Evolutionary conservation across 30 jellyfish, hydroid and myxozoan species (phyloP), one percentile per base, ranked within the genome.

Genomic region (Aurelia sp.): DNA sequence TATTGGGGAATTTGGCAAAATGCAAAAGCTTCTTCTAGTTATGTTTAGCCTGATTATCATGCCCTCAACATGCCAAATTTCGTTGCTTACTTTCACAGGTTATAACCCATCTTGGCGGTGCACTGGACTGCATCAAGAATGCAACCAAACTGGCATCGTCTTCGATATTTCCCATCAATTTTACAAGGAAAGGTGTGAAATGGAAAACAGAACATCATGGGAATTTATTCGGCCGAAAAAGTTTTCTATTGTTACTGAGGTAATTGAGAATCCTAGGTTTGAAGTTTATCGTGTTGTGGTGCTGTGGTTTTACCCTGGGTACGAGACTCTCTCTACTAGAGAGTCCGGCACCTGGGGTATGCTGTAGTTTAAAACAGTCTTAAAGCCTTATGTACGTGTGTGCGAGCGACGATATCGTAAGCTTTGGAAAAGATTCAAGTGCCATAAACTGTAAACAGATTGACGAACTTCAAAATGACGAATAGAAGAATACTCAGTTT

Each of bases 221-320:
- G 80, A 60, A 51, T 85, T 74, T 70, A 61, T 61, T 5, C 68
- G 85, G 58, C 96, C 93, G 37, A 85, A 72, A 78, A 64, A 64
- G 66, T 91, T 69, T 79, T 91, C 98, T 20, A 91, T 91, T 37
- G 98, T 91, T 33, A 91, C 98, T 18, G 96, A 85, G 96, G 98
- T 91, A 73, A 53, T 48, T 27, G 33, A 27, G 33, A 27, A 27
- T 0, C 33, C 33, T 27, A 2, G 33, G 33, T 27, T 27, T 27
- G 33, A 27, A 27, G 33, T 27, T 27, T 27, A 27, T 27, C 2
- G 33, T 27, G 33, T 27, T 27, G 33, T 27, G 1, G 33, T 27
- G 33, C 33, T 0, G 33, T 27, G 33, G 33, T 27, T 27, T 27
- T 27, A 0, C 33, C 33, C 2, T 27, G 33, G 33, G 33, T 27